Percentiles rank a stretch among this genome's conserved stretches.
These are phyloP conservation scores for Myripristis jacobus DNA, from an alignment of 2,797 vertebrate species.

Conservation along the genomic window DNA sequence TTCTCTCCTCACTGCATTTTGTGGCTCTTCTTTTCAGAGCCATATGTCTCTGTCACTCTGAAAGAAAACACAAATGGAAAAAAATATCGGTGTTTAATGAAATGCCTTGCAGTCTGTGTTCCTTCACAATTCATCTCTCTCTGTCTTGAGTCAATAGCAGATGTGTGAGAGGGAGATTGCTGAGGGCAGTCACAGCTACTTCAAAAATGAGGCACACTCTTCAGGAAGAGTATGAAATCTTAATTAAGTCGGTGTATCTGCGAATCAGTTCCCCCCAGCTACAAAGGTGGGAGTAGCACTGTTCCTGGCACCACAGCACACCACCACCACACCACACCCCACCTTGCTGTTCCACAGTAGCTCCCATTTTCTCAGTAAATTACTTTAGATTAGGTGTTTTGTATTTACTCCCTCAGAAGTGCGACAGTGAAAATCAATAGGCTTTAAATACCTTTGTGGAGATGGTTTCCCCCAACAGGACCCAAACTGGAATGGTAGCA, in stretches of 20 bases:
- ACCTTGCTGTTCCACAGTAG: slow-evolving; percentile 30
- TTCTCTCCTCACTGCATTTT: slow-evolving; percentile 1
- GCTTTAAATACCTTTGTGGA: slow-evolving; percentile 61
- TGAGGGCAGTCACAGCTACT: slow-evolving; percentile 63
- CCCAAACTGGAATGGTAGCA: slow-evolving; percentile 14
- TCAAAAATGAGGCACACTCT: slow-evolving; percentile 66
- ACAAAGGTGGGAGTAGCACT: slow-evolving; percentile 54
- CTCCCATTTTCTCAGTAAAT: slow-evolving; percentile 69
- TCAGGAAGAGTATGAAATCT: slow-evolving; percentile 78
- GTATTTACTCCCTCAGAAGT: slow-evolving; percentile 66
- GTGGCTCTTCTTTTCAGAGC: slow-evolving; percentile 31
- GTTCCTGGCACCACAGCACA: slow-evolving; percentile 34
- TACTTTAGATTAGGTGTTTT: slow-evolving; percentile 69
- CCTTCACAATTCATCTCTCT: slow-evolving; percentile 54
- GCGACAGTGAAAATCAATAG: slow-evolving; percentile 66
- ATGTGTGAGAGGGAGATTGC: slow-evolving; percentile 65
- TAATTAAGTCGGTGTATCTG: slow-evolving; percentile 71
- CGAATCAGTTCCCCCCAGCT: slow-evolving; percentile 52
- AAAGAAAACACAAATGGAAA: slow-evolving; percentile 1
- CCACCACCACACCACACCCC: slow-evolving; percentile 37
- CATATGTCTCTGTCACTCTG: slow-evolving; percentile 44
- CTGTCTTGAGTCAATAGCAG: slow-evolving; percentile 72
- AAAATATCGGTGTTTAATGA: slow-evolving; percentile 52
- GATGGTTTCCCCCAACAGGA: slow-evolving; percentile 46
- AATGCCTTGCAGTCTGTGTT: slow-evolving; percentile 59